Conservation (phyloP, 2,797 vertebrate genomes). For the Notolabrus celidotus region DNA sequence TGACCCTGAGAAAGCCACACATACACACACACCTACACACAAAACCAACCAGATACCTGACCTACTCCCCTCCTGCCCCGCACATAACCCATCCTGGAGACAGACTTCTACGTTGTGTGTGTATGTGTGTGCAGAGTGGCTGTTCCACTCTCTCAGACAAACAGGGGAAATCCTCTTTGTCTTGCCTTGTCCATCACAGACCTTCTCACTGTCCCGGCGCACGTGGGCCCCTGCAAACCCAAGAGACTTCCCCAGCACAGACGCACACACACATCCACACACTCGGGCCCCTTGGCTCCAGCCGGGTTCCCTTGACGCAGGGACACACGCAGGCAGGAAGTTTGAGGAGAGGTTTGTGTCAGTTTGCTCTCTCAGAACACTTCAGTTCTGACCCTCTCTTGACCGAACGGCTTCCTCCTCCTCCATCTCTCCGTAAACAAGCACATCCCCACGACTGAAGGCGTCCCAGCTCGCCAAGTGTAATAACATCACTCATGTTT, state of each 20-base stretch:
- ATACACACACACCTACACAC: slow-evolving; percentile 38
- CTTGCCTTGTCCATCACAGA: slow-evolving; percentile 80
- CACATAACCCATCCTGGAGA: slow-evolving; percentile 66
- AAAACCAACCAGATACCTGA: slow-evolving; percentile 58
- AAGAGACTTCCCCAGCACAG: slow-evolving; percentile 42
- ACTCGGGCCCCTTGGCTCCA: slow-evolving; percentile 76
- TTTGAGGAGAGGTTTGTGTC: slow-evolving; percentile 83
- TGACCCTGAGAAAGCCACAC: slow-evolving; percentile 63
- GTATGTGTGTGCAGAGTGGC: slow-evolving; percentile 54
- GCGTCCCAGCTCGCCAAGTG: slow-evolving; percentile 68
- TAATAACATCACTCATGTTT: slow-evolving; percentile 85
- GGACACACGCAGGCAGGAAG: slow-evolving; percentile 82
- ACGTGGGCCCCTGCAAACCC: slow-evolving; percentile 63
- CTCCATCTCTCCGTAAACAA: slow-evolving; percentile 83
- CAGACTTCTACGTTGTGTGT: slow-evolving; percentile 53
- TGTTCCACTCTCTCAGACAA: slow-evolving; percentile 76
- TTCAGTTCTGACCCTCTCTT: slow-evolving; percentile 82
- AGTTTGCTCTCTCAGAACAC: slow-evolving; percentile 81
- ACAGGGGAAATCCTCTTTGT: slow-evolving; percentile 86
- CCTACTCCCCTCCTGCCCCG: slow-evolving; percentile 47
- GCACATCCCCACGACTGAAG: slow-evolving; percentile 79
- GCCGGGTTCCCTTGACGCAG: slow-evolving; percentile 83
- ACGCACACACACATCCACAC: slow-evolving; percentile 35
- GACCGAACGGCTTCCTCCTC: slow-evolving; percentile 80
- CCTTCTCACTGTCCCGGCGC: slow-evolving; percentile 73